Evolutionary conservation across 2,113 vertebrate genomes (phyloP), one percentile per base, ranked within the genome.

Genomic region (Dipodomys spectabilis): DNA sequence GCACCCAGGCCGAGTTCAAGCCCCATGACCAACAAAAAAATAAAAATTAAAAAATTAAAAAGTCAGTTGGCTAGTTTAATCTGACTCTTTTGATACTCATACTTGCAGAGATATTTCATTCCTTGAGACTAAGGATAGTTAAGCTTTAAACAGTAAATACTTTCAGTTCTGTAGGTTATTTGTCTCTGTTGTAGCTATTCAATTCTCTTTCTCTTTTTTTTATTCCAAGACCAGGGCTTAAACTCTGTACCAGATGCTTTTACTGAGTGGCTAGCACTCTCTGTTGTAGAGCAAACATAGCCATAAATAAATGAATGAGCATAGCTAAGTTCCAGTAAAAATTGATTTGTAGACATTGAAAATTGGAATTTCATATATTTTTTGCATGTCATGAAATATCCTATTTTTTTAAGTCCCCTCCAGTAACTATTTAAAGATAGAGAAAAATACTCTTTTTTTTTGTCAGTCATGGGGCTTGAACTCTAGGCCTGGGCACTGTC

Each of bases 331-430:
- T 62, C 12, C 60, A 62, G 22, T 22, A 62, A 62, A 35, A 53
- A 64, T 82, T 82, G 75, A 82, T 75, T 68, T 83, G 90, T 3
- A 86, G 57, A 71, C 23, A 75, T 28, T 75, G 19, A 87, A 57
- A 87, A 49, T 90, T 5, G 71, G 73, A 94, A 94, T 86, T 86
- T 82, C 65, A 82, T 79, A 89, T 44, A 18, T 62, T 78, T 82
- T 85, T 90, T 44, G 73, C 44, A 88, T 57, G 67, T 57, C 83
- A 81, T 15, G 9, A 94, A 87, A 90, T 74, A 73, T 44, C 82
- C 39, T 53, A 8, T 6, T 69, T 7, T 64, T 7, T 60, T 79
- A 49, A 12, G 8, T 49, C 49, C 49, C 49, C 49, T 19, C n/a
- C 22, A 1, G 12, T 49, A 16, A 84, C 27, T 18, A 84, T 32